These are phyloP conservation scores for Patella ulyssiponensis DNA, from an alignment of 2,888 invertebrate species.

Conservation along the genomic window DNA sequence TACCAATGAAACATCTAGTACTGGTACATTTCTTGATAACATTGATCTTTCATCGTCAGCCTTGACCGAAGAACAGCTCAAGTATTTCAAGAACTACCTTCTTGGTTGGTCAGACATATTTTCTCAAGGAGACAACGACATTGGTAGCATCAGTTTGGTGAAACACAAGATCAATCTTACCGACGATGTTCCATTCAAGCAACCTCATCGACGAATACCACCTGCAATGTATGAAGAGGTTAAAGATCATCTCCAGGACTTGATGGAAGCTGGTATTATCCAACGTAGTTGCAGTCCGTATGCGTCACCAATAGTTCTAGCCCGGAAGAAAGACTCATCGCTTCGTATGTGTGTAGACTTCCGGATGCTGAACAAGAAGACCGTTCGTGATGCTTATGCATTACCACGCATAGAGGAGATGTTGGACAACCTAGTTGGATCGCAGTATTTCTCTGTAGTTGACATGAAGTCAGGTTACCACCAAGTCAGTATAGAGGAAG, in stretches of 20 bases:
- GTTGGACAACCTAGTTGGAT: conserved; percentile 17
- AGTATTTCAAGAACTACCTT: neutral
- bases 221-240: neutral
- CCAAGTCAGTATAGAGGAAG: neutral
- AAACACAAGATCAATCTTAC: neutral
- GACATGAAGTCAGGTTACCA: neutral
- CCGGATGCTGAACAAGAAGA: conserved; percentile 19
- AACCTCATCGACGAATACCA: neutral
- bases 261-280: neutral
- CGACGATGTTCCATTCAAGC: neutral
- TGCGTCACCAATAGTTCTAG: too few species aligned
- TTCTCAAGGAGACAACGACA: neutral
- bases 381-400: conserved; percentile 17
- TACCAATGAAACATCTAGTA: neutral
- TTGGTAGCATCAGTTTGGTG: neutral
- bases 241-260: neutral
- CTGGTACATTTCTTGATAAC: neutral
- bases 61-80: neutral
- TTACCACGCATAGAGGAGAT: conserved; percentile 22
- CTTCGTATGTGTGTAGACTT: conserved; percentile 21
- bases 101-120: neutral
- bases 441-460: conserved; percentile 2
- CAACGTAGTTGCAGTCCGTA: neutral
- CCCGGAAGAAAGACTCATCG: conserved; percentile 16
- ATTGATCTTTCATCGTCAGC: neutral